These are phyloP conservation scores for Drosophila barbarae DNA, from an alignment of 2,888 invertebrate species.

Conservation along the genomic window DNA sequence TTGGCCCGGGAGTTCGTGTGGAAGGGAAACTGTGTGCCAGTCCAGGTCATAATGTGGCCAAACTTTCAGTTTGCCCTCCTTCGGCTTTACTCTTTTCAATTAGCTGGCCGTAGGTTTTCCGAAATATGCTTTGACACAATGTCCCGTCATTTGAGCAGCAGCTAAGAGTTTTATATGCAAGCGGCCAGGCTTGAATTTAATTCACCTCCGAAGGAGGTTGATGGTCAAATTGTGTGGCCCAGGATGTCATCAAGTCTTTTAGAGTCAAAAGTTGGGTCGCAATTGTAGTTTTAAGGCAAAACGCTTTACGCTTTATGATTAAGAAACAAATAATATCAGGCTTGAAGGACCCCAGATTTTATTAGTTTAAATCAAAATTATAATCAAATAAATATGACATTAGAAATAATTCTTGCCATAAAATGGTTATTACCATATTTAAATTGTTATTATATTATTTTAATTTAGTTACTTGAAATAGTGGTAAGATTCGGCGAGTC, in stretches of 20 bases:
- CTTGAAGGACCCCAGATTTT: too few species aligned
- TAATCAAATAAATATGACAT: too few species aligned
- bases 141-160: conserved; percentile 33
- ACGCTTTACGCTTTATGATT: not conserved
- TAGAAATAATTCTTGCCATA: too few species aligned
- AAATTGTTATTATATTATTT: too few species aligned
- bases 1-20: conserved; percentile 59
- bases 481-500: too few species aligned
- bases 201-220: conserved; percentile 1
- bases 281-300: not conserved
- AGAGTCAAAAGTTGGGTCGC: not conserved
- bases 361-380: too few species aligned
- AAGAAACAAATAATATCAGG: not conserved
- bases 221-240: not conserved
- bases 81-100: conserved; percentile 45
- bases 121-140: conserved; percentile 38
- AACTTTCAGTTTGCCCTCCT: conserved; percentile 25
- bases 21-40: conserved; percentile 61
- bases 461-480: too few species aligned
- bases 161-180: not conserved
- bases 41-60: conserved; percentile 20
- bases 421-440: too few species aligned
- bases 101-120: conserved; percentile 33
- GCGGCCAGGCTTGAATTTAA: not conserved
- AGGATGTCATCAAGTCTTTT: not conserved